Percentiles rank a stretch among this genome's conserved stretches.
Conservation (phyloP, 1,140 invertebrate species). For the Melitaea cinxia region DNA sequence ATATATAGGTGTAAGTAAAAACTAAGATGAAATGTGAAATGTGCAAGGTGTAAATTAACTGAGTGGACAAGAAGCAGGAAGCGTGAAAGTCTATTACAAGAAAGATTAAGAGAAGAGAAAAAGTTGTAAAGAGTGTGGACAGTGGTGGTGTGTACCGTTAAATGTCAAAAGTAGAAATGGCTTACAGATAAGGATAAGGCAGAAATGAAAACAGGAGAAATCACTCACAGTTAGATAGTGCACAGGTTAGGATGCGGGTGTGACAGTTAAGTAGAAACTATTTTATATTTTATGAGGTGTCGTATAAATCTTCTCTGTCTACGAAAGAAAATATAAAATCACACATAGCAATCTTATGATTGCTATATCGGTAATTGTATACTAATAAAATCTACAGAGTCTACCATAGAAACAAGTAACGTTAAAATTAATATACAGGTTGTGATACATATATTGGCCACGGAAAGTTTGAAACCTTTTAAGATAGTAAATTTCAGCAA, state of each 20-base stretch:
- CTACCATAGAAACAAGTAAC: constrained; percentile 17
- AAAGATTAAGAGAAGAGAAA: constrained; percentile 64
- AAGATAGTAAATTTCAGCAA: constrained; percentile 3
- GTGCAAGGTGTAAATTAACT: constrained; percentile 69
- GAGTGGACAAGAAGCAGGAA: constrained; percentile 73
- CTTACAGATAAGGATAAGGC: constrained; percentile 58
- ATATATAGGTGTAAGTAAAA: constrained; percentile 53
- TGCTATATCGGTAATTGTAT: constrained; percentile 4
- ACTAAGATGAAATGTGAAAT: constrained; percentile 64
- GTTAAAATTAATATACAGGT: neutral
- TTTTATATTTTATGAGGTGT: constrained; percentile 63
- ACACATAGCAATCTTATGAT: constrained; percentile 53
- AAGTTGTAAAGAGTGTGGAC: constrained; percentile 76
- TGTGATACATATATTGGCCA: neutral
- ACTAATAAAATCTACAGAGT: constrained; percentile 17
- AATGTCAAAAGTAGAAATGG: constrained; percentile 68
- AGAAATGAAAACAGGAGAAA: constrained; percentile 70
- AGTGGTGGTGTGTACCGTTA: constrained; percentile 64
- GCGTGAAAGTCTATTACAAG: constrained; percentile 66
- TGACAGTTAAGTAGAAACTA: constrained; percentile 72
- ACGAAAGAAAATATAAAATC: constrained; percentile 54
- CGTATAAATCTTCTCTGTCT: constrained; percentile 65
- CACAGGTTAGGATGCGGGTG: constrained; percentile 69
- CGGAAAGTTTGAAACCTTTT: neutral
- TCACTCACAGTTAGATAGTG: constrained; percentile 76